Base-by-base conservation (phyloP, 35 echinoderm and acorn worm genomes). In the Hemicentrotus pulcherrimus region DNA sequence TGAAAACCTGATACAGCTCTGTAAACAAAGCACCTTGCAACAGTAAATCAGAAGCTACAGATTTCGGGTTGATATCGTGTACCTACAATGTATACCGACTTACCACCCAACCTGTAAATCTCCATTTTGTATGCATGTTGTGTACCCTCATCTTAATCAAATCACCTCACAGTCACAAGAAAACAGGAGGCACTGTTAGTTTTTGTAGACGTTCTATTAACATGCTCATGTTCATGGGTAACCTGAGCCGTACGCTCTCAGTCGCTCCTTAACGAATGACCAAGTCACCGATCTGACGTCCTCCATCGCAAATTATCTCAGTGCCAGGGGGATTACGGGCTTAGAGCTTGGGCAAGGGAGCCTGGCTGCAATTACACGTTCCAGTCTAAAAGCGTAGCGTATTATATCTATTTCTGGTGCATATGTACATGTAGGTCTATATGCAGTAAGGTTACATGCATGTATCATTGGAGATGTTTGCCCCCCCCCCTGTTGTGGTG, bases 261-360 rank as follows among this genome's bases (percentile, higher is more conserved):
- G 30, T 90, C 24, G 88, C 88, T 90, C 31, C 32, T 90, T 47
- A 90, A 45, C 88, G 88, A 47, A 32, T 90, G 88, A 90, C 88
- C 46, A 90, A 90, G 88, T 90, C 88, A 41, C 88, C 33, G n/a
- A 90, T 90, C 88, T 30, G 32, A 47, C 46, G 88, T 90, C 88
- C 88, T 90, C 88, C 30, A 90, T 90, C 88, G 46, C 88, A 90
- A 90, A 90, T 90, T 90, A 90, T 90, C 88, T 32, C 88, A 90
- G 88, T 90, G 88, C 88, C 88, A 47, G 12, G 88, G 32, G 88
- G 88, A 90, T 90, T 90, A 90, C 8, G 12, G 88, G 88, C 88
- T 90, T 90, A 90, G 88, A 90, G 88, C 88, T 90, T 9, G 19
- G 88, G 88, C 88, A 90, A 47, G 19, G 19, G 19, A 78, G 19